These are phyloP conservation scores for Drosophila anomelani DNA, from an alignment of 2,888 invertebrate species.

Conservation along the genomic window DNA sequence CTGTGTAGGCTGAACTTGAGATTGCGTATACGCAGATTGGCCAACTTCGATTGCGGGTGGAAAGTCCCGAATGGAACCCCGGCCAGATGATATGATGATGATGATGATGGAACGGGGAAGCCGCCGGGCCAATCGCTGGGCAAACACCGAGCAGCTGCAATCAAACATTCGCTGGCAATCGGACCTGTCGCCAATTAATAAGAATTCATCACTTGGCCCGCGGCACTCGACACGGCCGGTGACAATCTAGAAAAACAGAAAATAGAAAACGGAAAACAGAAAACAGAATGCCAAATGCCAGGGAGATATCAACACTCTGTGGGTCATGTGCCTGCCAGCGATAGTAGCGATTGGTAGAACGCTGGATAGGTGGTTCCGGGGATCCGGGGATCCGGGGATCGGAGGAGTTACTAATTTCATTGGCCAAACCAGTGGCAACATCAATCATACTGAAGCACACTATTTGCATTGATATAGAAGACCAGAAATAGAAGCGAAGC, in stretches of 20 bases:
- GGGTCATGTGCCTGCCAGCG: constrained; percentile 64
- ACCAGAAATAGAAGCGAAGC: constrained; percentile 12
- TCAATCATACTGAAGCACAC: constrained; percentile 56
- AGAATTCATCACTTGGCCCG: constrained; percentile 65
- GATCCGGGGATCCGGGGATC: constrained; percentile 1
- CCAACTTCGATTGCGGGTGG: constrained; percentile 21
- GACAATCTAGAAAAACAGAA: constrained; percentile 43
- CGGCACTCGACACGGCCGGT: constrained; percentile 26
- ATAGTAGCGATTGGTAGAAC: constrained; percentile 28
- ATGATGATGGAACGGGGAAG: constrained; percentile 46
- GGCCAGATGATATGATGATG: constrained; percentile 22
- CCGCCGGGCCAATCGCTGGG: constrained; percentile 29
- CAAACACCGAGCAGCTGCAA: constrained; percentile 21
- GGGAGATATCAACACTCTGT: constrained; percentile 43
- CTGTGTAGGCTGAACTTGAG: constrained; percentile 22
- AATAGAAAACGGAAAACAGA: background rate
- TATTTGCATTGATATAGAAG: constrained; percentile 51
- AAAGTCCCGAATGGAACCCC: constrained; percentile 20
- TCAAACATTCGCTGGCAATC: constrained; percentile 25
- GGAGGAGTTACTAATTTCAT: constrained; percentile 19
- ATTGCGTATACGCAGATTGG: constrained; percentile 43
- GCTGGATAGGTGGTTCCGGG: background rate
- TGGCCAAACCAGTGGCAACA: constrained; percentile 38
- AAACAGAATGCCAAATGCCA: constrained; percentile 51
- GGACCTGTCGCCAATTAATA: constrained; percentile 55